Base-by-base conservation (phyloP, 2,888 invertebrate species). In the Lithophane socia region DNA sequence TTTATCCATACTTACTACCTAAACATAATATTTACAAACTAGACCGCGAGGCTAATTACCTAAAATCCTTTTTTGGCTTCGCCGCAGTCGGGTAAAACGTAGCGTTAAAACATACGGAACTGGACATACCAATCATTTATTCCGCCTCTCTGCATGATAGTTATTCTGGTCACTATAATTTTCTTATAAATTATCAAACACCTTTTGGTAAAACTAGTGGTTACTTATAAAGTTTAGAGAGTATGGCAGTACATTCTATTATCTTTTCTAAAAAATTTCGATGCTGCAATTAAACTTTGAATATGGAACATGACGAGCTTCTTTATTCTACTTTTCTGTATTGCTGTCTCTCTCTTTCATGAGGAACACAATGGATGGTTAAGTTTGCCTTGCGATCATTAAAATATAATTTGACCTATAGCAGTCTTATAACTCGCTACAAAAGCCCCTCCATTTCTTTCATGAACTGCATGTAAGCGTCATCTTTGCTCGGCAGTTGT, bases 391-490 rank as follows among this genome's bases (percentile, higher is more conserved):
- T 18, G 61, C 16, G n/a, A 16, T 47, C 37, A 42, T 37, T 63
- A 5, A 24, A 64, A 18, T 64, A 52, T 9, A 63, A 80, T 75
- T 75, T 75, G 58, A 75, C 75, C 44, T 73, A 80, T 37, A 77
- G 37, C 56, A 80, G 86, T 83, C 83, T 73, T 76, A n/a, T 42
- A 63, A 13, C 56, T 42, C 58, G 61, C 68, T 97, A 99, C 92
- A 99, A 97, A 49, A 99, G 96, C 70, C 98, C 99, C 92, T 99
- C 98, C 99, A 99, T 99, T 97, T 99, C 99, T 93, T 98, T 98
- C 99, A 99, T 99, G 93, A 99, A 99, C 94, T 99, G 99, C 97
- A 99, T 98, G 91, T 99, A 99, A 18, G 99, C 99, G 92, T 99
- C 99, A 92, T 99, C 99, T 93, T 99, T 99, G 77, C 98, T 99